Conservation (phyloP, 1,140 invertebrate genomes). For the Neodiprion virginianus region DNA sequence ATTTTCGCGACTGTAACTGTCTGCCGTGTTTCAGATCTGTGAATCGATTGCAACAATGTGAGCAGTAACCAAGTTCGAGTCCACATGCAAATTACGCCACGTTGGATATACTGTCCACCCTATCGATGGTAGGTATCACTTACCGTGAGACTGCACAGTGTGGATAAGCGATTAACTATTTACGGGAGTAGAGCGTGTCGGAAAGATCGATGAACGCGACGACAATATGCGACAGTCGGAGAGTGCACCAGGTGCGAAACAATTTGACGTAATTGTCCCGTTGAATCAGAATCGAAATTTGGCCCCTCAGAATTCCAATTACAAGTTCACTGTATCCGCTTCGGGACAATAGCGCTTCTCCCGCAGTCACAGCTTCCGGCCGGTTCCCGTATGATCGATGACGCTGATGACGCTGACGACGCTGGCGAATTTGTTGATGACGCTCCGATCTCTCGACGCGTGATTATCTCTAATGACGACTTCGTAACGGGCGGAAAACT, state of each 20-base stretch:
- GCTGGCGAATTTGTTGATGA: neutral
- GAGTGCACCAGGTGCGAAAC: constrained; percentile 3
- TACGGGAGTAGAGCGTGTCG: neutral
- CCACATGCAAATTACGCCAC: no score
- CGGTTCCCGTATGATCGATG: neutral
- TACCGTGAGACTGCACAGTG: neutral
- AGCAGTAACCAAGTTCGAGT: no score
- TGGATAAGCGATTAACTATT: constrained; percentile 4
- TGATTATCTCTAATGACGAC: neutral
- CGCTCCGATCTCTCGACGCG: neutral
- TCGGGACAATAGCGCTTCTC: neutral
- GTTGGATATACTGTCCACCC: neutral
- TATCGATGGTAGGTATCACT: neutral
- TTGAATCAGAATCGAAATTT: constrained; percentile 5
- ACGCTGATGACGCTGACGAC: neutral
- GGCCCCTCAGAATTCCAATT: constrained; percentile 7
- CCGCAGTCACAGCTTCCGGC: neutral
- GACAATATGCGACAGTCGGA: neutral
- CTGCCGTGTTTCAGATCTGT: no score
- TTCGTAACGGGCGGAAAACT: neutral
- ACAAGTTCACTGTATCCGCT: neutral
- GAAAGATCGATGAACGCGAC: neutral
- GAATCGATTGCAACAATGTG: no score
- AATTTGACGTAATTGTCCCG: constrained; percentile 2
- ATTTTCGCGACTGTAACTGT: no score